Base-by-base conservation (phyloP, 2,797 vertebrate genomes). In the Halcyon leucocephala region DNA sequence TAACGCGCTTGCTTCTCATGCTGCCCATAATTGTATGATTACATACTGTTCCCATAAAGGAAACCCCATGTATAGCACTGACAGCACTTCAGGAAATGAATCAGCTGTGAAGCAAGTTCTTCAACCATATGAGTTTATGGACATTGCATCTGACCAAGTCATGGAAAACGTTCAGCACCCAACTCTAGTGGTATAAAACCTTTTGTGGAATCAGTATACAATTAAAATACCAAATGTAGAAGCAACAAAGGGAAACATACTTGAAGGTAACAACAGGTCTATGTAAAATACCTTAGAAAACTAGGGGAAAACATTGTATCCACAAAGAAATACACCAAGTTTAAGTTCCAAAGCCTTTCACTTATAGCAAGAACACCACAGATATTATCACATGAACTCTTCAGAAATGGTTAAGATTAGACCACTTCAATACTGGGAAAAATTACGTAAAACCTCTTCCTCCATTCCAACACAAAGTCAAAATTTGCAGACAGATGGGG, bases 51-150 rank as follows among this genome's bases (percentile, higher is more conserved):
- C n/a, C 86, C 29, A 49, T 5, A 58, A 25, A 89, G 31, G 48
- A 83, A 88, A 48, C 22, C 17, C 1, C 1, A 54, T 1, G 28
- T 44, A 72, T 0, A 55, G 46, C 69, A 86, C 0, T 2, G 62
- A 10, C 44, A 69, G 54, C 5, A 67, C 44, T 33, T 39, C 82
- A 74, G 84, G 95, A 95, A 94, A 86, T 93, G 65, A 96, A 74
- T 94, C 89, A 90, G 5, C 26, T 73, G 19, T 3, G 37, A 57
- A 51, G 60, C 31, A 46, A 54, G 41, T 17, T 17, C 52, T 67
- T 57, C 28, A 20, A 1, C 7, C 37, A 54, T 9, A 60, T 24
- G 1, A 24, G 16, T 76, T 39, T 20, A 62, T 1, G 12, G 61
- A 39, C 74, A 55, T 41, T 21, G 26, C n/a, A 33, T 2, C 29